Evolutionary conservation across 1,140 invertebrate species (phyloP).

Genomic region (Phenacoccus solenopsis): DNA sequence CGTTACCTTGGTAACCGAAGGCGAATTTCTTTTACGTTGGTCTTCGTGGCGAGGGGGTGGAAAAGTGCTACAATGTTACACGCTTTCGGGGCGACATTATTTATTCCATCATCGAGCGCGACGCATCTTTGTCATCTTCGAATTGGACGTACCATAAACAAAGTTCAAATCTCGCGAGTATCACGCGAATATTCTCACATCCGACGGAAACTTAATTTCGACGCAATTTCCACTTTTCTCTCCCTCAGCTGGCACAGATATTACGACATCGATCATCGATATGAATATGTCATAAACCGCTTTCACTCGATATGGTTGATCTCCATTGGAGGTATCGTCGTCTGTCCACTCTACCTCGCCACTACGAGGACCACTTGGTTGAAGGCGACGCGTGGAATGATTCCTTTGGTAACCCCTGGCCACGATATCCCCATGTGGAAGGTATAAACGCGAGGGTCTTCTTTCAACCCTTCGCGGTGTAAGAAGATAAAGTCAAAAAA

Average conservation of each 20-base stretch:
- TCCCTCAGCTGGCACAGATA: no score
- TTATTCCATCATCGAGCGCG: not conserved
- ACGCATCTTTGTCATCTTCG: no score
- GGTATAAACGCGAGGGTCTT: constrained; percentile 6
- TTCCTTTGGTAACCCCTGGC: not conserved
- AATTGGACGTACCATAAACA: not conserved
- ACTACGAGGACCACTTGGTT: no score
- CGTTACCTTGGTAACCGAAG: not conserved
- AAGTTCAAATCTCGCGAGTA: not conserved
- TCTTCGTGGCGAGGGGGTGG: not conserved
- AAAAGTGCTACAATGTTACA: not conserved
- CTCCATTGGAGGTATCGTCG: no score
- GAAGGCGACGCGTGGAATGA: not conserved
- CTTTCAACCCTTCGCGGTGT: constrained; percentile 6
- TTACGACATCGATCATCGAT: no score
- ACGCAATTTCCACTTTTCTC: not conserved
- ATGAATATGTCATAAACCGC: no score
- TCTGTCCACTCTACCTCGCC: no score
- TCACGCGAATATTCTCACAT: not conserved
- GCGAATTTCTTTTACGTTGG: constrained; percentile 1
- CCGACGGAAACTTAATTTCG: not conserved
- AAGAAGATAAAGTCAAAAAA: constrained; percentile 5
- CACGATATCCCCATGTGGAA: constrained; percentile 6
- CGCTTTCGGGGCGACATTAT: not conserved
- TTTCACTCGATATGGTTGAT: no score